phyloP scores from a whole-genome alignment of 2,113 vertebrate genomes.

The Melanostigma gelatinosum region DNA sequence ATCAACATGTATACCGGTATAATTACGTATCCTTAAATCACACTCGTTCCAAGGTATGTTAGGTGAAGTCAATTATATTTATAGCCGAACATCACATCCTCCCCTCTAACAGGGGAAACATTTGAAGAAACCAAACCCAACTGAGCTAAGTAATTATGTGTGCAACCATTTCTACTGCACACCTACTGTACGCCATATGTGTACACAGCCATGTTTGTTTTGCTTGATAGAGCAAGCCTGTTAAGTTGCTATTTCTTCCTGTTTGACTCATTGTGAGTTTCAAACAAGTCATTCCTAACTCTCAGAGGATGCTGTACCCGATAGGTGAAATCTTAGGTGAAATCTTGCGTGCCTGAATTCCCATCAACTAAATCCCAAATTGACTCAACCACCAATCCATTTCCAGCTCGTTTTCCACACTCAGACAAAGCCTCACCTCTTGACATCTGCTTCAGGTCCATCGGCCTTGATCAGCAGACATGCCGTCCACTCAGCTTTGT shows the following conservation, averaged over 20 bases:
- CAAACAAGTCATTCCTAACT: slow-evolving; percentile 40
- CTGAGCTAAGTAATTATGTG: not conserved
- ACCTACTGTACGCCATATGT: not conserved
- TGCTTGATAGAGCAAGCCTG: slow-evolving; percentile 30
- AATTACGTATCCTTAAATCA: not conserved
- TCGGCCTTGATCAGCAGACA: slow-evolving; percentile 58
- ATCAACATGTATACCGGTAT: not conserved
- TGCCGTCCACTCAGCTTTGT: slow-evolving; percentile 51
- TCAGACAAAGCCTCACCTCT: slow-evolving; percentile 27
- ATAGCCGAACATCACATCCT: not conserved
- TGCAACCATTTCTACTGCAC: not conserved
- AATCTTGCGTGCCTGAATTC: slow-evolving; percentile 13
- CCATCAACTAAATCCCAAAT: slow-evolving; percentile 24
- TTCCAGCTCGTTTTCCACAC: slow-evolving; percentile 16
- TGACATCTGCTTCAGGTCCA: slow-evolving; percentile 59
- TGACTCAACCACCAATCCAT: slow-evolving; percentile 30
- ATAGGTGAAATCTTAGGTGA: slow-evolving; percentile 23
- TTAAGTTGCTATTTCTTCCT: slow-evolving; percentile 18
- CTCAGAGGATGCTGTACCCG: slow-evolving; percentile 16
- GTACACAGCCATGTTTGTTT: slow-evolving; percentile 31
- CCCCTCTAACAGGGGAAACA: not conserved
- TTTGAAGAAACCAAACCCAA: not conserved
- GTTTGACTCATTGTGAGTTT: slow-evolving; percentile 16
- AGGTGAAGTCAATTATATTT: not conserved
- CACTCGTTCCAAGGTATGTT: not conserved